These are phyloP conservation scores for Petrolisthes cinctipes DNA, from an alignment of 2,888 invertebrate genomes.

Conservation along the genomic window DNA sequence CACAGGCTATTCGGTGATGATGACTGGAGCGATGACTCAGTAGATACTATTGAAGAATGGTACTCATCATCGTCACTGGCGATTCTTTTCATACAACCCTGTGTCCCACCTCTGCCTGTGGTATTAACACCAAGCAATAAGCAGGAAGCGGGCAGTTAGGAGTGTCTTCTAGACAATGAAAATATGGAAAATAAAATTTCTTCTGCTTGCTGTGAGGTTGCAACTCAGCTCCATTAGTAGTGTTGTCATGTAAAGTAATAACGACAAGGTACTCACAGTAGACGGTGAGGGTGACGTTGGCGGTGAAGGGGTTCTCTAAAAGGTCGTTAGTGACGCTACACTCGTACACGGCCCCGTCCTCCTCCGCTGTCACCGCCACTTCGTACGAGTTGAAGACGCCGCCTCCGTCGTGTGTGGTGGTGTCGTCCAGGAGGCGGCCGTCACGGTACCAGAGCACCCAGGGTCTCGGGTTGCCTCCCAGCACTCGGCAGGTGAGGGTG, in stretches of 20 bases:
- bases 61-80: too few species aligned
- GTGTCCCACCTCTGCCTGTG: not conserved
- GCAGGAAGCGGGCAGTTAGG: too few species aligned
- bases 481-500: slow-evolving; percentile 33
- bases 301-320: slow-evolving; percentile 32
- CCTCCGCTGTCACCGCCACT: slow-evolving; percentile 47
- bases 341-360: slow-evolving; percentile 52
- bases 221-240: not conserved
- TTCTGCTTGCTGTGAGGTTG: not conserved
- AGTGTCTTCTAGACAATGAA: not conserved
- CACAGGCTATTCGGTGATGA: too few species aligned
- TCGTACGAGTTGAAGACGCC: slow-evolving; percentile 46
- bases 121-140: not conserved
- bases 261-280: slow-evolving; percentile 29
- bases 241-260: not conserved
- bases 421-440: slow-evolving; percentile 51
- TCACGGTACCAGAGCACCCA: slow-evolving; percentile 52
- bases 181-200: not conserved
- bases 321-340: slow-evolving; percentile 50
- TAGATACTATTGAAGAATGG: too few species aligned
- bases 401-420: slow-evolving; percentile 31
- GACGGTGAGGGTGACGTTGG: slow-evolving; percentile 50
- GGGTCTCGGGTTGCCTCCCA: slow-evolving; percentile 49
- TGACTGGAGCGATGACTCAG: too few species aligned
- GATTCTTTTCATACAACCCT: too few species aligned